Evolutionary conservation across 2,113 vertebrate species (phyloP), one percentile per base, ranked within the genome.

Genomic region (Albula goreensis): DNA sequence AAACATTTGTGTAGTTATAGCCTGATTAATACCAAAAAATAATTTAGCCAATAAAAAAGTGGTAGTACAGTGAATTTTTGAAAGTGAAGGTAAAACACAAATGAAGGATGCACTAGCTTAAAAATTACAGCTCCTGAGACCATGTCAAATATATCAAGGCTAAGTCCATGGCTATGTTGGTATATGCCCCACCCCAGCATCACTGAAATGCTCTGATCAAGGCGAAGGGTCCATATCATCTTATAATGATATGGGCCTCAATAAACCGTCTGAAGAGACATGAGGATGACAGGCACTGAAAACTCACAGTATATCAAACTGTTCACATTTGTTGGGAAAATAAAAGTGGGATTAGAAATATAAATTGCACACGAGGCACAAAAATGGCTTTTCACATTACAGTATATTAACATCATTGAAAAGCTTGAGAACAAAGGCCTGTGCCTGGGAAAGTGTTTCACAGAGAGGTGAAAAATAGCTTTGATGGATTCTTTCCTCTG

Each of bases 161-260:
- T 31, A 52, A 85, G 79, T 90, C 89, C 87, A 87, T 89, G 85
- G 91, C 89, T 85, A 88, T 84, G 56, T 74, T 89, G 89, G 90
- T 91, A 90, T 81, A 88, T 90, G 92, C 91, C 85, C 90, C 2
- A 66, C 87, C 83, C 63, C 85, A 81, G 81, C 8, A 86, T 90
- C 83, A 89, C 91, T 91, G 88, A 87, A 63, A 86, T 51, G 19
- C 17, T 78, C 88, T 86, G 88, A 83, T 81, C 90, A 93, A 90
- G 90, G 90, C 92, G 89, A 88, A 57, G 53, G 50, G 17, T 66
- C 53, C 84, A 53, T 82, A 91, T 91, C 85, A 87, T 85, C 87
- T 90, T 74, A 90, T 92, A 90, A 88, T 90, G 90, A 88, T 85
- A 87, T 92, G 88, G 63, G n/a, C 57, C 84, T 88, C 89, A 91